These are phyloP conservation scores for Myrmecobius fasciatus DNA, from an alignment of 2,113 vertebrate genomes.

Conservation along the genomic window DNA sequence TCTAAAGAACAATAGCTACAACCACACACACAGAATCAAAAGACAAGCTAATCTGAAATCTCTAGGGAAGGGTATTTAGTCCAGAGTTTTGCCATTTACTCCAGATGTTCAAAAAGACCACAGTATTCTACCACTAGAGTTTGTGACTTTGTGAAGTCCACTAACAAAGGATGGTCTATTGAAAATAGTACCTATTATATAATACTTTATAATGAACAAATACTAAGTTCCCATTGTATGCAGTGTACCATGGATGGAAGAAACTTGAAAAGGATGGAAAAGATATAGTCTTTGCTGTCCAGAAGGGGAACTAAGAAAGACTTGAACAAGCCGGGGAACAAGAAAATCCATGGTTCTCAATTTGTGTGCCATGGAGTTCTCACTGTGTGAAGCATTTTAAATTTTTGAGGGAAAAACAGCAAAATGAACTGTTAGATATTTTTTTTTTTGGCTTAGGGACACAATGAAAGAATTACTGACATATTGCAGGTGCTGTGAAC, in stretches of 20 bases:
- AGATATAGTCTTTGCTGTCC: background rate
- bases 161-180: conserved; percentile 43
- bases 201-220: conserved; percentile 27
- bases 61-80: conserved; percentile 53
- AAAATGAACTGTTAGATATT: background rate
- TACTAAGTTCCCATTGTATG: conserved; percentile 4
- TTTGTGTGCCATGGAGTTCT: background rate
- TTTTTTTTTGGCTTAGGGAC: background rate
- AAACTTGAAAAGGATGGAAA: background rate
- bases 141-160: conserved; percentile 54
- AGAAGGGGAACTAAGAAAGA: background rate
- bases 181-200: background rate
- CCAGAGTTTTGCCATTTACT: conserved; percentile 59
- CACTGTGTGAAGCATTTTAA: background rate
- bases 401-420: background rate
- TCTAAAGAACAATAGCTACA: conserved; percentile 58
- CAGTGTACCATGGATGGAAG: background rate
- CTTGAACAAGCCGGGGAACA: background rate
- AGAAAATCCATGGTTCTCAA: background rate
- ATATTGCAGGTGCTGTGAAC: background rate
- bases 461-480: background rate
- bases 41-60: conserved; percentile 61
- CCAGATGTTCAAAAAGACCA: conserved; percentile 62
- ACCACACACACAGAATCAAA: conserved; percentile 58
- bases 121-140: conserved; percentile 8